Percentiles rank a stretch among this genome's conserved stretches.
Evolutionary conservation across 2,888 invertebrate species (phyloP).

Genomic region (Scrobipalpa atriplicella): DNA sequence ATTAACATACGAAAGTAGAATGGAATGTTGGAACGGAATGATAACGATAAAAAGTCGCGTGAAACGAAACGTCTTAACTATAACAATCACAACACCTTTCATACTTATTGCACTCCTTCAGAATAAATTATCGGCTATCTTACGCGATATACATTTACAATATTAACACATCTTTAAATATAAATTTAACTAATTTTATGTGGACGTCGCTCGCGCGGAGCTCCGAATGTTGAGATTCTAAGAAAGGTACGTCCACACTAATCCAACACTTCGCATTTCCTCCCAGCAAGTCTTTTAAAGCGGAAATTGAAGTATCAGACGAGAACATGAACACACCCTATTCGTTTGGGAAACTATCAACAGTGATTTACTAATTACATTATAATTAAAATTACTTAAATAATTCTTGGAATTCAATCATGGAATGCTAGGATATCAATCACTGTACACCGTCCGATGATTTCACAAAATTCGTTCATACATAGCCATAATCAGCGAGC

Average conservation of each 20-base stretch:
- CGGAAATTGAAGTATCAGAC: conserved; percentile 4
- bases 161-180: conserved; percentile 80
- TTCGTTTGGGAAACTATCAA: conserved; percentile 7
- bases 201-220: conserved; percentile 58
- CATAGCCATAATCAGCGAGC: conserved; percentile 5
- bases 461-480: conserved; percentile 5
- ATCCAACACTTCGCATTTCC: conserved; percentile 15
- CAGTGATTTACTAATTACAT: conserved; percentile 20
- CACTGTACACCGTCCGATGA: conserved; percentile 5
- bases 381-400: conserved; percentile 19
- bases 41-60: conserved; percentile 62
- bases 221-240: conserved; percentile 20
- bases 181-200: conserved; percentile 78
- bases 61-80: conserved; percentile 61
- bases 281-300: conserved; percentile 1
- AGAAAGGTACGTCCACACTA: conserved; percentile 19
- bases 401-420: conserved; percentile 10
- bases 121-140: conserved; percentile 77
- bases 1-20: conserved; percentile 41
- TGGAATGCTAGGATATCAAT: conserved; percentile 13
- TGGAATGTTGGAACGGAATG: conserved; percentile 72
- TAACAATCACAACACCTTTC: conserved; percentile 80
- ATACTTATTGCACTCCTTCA: conserved; percentile 81
- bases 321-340: background rate
- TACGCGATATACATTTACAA: conserved; percentile 80